phyloP scores from a whole-genome alignment of 2,797 vertebrate genomes.

The Lacerta viridis region DNA sequence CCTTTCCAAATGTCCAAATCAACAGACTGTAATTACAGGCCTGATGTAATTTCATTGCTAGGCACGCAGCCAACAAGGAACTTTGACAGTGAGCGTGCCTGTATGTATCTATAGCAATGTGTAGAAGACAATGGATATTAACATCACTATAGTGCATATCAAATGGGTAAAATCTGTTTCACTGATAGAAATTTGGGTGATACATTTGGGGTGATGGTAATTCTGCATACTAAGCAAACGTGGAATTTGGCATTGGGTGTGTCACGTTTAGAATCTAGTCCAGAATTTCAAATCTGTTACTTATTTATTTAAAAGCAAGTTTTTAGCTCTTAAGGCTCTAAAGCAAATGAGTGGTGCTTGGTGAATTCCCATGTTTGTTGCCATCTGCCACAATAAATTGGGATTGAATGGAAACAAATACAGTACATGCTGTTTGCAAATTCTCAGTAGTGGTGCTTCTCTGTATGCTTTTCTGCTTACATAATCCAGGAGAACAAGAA shows the following conservation, averaged over 20 bases:
- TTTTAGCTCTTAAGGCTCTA: background rate
- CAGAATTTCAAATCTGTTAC: background rate
- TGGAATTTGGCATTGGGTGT: background rate
- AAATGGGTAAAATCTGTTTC: background rate
- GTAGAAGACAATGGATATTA: background rate
- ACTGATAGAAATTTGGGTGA: background rate
- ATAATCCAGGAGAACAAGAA: background rate
- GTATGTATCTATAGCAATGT: background rate
- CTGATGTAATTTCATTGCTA: constrained; percentile 22
- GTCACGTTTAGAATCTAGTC: background rate
- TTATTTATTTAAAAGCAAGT: background rate
- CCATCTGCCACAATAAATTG: background rate
- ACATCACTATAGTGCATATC: background rate
- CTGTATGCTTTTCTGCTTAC: background rate
- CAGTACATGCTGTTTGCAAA: background rate
- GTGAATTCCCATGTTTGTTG: background rate
- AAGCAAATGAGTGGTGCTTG: background rate
- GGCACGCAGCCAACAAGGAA: constrained; percentile 32
- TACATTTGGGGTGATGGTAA: background rate
- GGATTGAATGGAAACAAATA: constrained; percentile 1
- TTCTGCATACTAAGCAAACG: background rate
- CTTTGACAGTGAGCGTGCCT: constrained; percentile 8
- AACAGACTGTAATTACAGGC: constrained; percentile 31
- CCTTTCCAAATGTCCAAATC: constrained; percentile 10
- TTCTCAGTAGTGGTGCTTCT: background rate